phyloP scores from a whole-genome alignment of 64 coral and sea anemone genomes.

The Trachythela sp. region DNA sequence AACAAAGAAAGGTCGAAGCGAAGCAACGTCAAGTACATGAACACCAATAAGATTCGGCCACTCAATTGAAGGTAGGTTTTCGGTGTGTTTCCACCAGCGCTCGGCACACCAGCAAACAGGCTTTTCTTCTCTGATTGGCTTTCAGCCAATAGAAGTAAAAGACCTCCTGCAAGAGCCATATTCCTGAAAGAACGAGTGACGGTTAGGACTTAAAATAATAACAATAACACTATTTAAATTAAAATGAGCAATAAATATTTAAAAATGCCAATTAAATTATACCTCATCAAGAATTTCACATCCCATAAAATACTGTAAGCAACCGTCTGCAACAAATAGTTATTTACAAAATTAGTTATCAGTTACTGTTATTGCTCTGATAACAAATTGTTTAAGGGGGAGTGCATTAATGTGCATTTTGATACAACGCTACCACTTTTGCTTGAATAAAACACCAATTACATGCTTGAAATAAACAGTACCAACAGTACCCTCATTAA shows the following conservation, averaged over 20 bases:
- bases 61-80: slow-evolving; percentile 94
- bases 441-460: too few species aligned
- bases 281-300: slow-evolving; percentile 94
- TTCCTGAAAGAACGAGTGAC: slow-evolving; percentile 53
- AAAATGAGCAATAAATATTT: too few species aligned
- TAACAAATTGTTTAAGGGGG: too few species aligned
- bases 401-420: too few species aligned
- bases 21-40: slow-evolving; percentile 95
- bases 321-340: slow-evolving; percentile 62
- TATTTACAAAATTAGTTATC: not conserved
- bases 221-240: not conserved
- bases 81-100: slow-evolving; percentile 80
- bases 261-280: not conserved
- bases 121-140: slow-evolving; percentile 89
- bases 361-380: too few species aligned
- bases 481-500: too few species aligned
- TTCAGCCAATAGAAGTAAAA: slow-evolving; percentile 84
- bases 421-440: too few species aligned
- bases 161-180: slow-evolving; percentile 83
- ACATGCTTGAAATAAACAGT: too few species aligned
- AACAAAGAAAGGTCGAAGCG: slow-evolving; percentile 78
- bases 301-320: slow-evolving; percentile 99
- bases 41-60: slow-evolving; percentile 79
- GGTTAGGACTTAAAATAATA: not conserved
- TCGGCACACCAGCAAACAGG: slow-evolving; percentile 89